Evolutionary conservation across 2,113 vertebrate species (phyloP), one percentile per base, ranked within the genome.

Genomic region (Dasyprocta punctata): DNA sequence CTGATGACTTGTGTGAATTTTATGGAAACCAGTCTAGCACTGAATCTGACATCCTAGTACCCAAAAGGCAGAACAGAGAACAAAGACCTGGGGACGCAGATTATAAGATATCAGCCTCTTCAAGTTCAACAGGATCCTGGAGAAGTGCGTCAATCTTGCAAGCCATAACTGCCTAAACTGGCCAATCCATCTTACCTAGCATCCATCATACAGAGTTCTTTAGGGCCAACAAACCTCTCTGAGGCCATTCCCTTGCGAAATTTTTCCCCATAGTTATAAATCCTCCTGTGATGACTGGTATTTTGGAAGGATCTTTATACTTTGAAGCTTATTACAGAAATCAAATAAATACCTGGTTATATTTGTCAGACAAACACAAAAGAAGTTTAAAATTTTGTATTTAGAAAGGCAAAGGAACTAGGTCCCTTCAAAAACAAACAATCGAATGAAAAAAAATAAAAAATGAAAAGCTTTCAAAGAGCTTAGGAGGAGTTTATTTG

Each of bases 351-450:
- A 6, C 10, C 47, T 87, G 11, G 3, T 28, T 94, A 13, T 28
- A 30, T 77, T 78, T 93, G 20, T 95, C 56, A 92, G 73, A 26
- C 58, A 93, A 77, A 81, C 67, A 90, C 52, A 78, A 71, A 87
- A 65, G 22, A 61, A 78, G 28, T 86, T 71, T 14, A 44, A 78
- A 86, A 81, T 30, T 9, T 38, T 60, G 33, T 30, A 24, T 47
- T 49, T 30, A 84, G 26, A 88, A 63, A 67, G 54, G n/a, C 12
- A 71, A 61, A 80, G 20, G 14, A 71, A 16, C 20, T 84, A 63
- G 78, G n/a, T 33, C 5, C 22, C 49, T 83, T 38, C 19, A 56
- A 61, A 41, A 80, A 63, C 20, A 86, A 86, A 86, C 24, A 78
- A 67, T 38, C 30, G 10, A 36, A 82, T 80, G 63, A 90, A 41